Conservation (phyloP, 2,888 invertebrate species). For the Acanthosoma haemorrhoidale region DNA sequence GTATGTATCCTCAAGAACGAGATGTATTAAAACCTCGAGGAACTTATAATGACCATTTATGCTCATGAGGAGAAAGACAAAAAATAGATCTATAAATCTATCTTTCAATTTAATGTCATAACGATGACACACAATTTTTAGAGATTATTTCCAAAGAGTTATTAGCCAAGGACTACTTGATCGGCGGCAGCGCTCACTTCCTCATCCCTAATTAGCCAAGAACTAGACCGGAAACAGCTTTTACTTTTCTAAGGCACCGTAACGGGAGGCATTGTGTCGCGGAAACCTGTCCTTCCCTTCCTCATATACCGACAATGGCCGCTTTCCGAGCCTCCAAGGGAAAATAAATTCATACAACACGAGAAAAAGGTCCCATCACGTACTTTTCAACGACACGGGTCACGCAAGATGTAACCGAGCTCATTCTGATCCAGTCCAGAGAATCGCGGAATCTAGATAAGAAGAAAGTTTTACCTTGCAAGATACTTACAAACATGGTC, state of each 20-base stretch:
- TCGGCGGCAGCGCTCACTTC: background rate
- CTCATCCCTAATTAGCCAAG: conserved; percentile 9
- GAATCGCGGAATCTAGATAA: too few species aligned
- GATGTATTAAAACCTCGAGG: too few species aligned
- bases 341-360: background rate
- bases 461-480: too few species aligned
- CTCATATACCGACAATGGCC: background rate
- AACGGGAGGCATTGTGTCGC: background rate
- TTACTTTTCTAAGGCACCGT: background rate
- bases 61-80: too few species aligned
- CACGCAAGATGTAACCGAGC: background rate
- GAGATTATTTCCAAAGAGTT: too few species aligned
- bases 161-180: background rate
- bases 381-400: background rate
- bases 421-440: too few species aligned
- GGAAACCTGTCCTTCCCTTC: background rate
- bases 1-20: too few species aligned
- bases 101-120: too few species aligned
- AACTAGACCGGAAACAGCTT: conserved; percentile 16
- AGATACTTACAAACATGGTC: too few species aligned
- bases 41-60: too few species aligned
- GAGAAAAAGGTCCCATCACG: background rate
- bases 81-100: too few species aligned
- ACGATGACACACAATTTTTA: too few species aligned
- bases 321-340: background rate